These are phyloP conservation scores for Salvator merianae DNA, from an alignment of 2,113 vertebrate genomes.

Conservation along the genomic window DNA sequence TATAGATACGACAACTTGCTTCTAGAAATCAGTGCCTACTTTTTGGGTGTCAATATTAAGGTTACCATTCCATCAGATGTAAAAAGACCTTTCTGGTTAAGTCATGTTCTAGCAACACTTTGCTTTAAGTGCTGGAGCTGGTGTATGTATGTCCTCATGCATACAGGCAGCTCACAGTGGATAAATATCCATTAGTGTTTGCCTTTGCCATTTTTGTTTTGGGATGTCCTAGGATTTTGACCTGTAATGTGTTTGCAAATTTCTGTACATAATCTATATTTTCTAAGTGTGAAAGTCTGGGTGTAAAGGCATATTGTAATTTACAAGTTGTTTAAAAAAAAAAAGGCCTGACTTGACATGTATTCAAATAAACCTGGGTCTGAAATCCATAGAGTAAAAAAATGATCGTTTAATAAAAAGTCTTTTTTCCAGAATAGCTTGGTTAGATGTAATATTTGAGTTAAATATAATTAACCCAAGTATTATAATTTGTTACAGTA, in stretches of 20 bases:
- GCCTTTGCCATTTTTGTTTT: slow-evolving; percentile 68
- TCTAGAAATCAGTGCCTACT: slow-evolving; percentile 76
- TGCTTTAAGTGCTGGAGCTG: slow-evolving; percentile 36
- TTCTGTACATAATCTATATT: slow-evolving; percentile 80
- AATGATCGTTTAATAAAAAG: neutral
- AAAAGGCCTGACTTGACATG: slow-evolving; percentile 59
- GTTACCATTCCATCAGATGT: slow-evolving; percentile 40
- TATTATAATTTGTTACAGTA: neutral
- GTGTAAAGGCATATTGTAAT: slow-evolving; percentile 77
- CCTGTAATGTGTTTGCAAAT: slow-evolving; percentile 73
- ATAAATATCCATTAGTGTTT: slow-evolving; percentile 61
- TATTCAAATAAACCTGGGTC: slow-evolving; percentile 74
- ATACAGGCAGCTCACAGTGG: slow-evolving; percentile 51
- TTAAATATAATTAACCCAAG: neutral
- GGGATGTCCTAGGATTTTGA: slow-evolving; percentile 69
- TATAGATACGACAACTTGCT: slow-evolving; percentile 69
- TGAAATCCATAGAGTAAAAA: slow-evolving; percentile 46
- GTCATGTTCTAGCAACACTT: slow-evolving; percentile 26
- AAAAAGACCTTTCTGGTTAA: slow-evolving; percentile 40
- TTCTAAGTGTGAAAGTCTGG: slow-evolving; percentile 81
- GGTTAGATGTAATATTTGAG: neutral
- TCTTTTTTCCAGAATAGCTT: too few relatives aligned
- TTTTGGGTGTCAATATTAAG: slow-evolving; percentile 60
- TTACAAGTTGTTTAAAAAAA: slow-evolving; percentile 71
- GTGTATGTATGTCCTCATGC: neutral